A percentile compares a stretch with the other conserved stretches of the same genome.
Conservation (phyloP, 1,140 invertebrate genomes). For the Sycophila sp. region DNA sequence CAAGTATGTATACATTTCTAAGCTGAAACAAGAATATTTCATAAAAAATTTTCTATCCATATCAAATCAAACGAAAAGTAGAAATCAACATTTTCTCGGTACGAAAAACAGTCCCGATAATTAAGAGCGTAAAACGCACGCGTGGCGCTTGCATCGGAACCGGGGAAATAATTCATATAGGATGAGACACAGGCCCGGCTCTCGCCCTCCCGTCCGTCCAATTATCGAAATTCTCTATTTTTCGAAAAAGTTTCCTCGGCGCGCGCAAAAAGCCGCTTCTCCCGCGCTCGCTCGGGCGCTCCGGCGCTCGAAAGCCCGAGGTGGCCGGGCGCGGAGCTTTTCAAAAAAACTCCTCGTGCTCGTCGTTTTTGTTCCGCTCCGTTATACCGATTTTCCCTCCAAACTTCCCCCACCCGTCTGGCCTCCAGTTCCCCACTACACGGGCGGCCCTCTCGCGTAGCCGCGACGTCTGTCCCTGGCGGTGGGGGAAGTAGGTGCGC, state of each 20-base stretch:
- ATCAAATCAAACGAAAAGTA: too few relatives aligned
- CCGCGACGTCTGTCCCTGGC: too few relatives aligned
- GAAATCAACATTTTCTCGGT: too few relatives aligned
- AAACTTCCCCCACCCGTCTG: background rate
- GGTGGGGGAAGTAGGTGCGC: background rate
- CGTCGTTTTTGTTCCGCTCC: constrained; percentile 13
- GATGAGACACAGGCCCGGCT: background rate
- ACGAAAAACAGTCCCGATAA: too few relatives aligned
- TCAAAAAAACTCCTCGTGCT: background rate
- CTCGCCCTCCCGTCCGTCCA: background rate
- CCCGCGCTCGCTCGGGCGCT: too few relatives aligned
- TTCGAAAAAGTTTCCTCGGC: constrained; percentile 8
- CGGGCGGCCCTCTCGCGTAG: too few relatives aligned
- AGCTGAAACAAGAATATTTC: too few relatives aligned
- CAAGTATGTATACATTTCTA: too few relatives aligned
- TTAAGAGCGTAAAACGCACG: constrained; percentile 1
- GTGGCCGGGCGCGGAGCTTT: background rate
- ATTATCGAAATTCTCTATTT: constrained; percentile 32
- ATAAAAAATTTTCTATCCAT: too few relatives aligned
- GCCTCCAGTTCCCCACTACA: background rate
- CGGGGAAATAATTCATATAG: constrained; percentile 24
- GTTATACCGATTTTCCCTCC: background rate
- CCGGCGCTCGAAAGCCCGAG: background rate
- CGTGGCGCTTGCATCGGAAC: too few relatives aligned
- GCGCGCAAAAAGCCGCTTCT: constrained; percentile 5